Evolutionary conservation across 2,113 vertebrate species (phyloP).

Genomic region (Vombatus ursinus): DNA sequence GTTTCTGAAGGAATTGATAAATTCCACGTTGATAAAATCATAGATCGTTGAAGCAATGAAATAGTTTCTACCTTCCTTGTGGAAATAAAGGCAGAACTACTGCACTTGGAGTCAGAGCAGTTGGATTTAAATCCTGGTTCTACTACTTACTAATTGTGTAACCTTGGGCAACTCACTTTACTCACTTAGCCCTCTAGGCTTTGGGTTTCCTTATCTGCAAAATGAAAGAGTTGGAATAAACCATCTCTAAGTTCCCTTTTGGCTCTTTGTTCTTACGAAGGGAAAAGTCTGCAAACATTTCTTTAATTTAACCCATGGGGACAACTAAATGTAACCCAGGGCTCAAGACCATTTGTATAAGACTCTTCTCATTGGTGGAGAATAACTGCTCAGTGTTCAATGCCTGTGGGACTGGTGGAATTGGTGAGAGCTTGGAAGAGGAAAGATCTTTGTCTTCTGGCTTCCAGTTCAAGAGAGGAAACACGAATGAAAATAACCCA

Average conservation of each 20-base stretch:
- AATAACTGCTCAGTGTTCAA: background rate
- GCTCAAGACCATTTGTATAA: background rate
- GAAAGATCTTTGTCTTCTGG: background rate
- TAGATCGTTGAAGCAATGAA: background rate
- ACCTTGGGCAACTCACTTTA: background rate
- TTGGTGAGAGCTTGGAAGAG: background rate
- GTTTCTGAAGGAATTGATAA: background rate
- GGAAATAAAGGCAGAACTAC: background rate
- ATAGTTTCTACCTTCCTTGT: background rate
- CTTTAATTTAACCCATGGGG: background rate
- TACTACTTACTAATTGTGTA: background rate
- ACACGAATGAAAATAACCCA: background rate
- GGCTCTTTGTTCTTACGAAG: background rate
- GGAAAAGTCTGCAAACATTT: background rate
- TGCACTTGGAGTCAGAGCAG: background rate
- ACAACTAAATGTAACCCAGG: background rate
- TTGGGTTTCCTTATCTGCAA: background rate
- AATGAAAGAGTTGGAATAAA: background rate
- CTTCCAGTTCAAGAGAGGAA: background rate
- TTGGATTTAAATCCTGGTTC: background rate
- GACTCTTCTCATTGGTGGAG: background rate
- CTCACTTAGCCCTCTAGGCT: background rate
- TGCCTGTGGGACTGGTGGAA: background rate
- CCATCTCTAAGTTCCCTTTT: background rate
- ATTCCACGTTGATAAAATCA: background rate